Base-by-base conservation (phyloP, 2,797 vertebrate genomes). In the Emys orbicularis region DNA sequence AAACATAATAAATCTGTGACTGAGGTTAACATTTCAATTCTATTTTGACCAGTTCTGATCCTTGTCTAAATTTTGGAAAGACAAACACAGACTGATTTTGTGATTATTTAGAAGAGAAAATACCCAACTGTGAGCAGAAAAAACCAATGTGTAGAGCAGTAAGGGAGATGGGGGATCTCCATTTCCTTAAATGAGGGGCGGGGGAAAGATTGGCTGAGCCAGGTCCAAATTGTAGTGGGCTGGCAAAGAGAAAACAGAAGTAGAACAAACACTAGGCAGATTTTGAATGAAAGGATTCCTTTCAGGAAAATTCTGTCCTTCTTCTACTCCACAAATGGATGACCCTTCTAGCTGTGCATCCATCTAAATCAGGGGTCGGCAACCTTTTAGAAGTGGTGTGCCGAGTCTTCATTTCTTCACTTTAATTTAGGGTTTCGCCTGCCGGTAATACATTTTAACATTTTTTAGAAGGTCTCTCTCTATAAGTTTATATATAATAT, bases 1-100 rank as follows among this genome's bases (percentile, higher is more conserved):
- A 96, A 94, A 82, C 49, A 87, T 10, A 84, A 79, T 83, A 88
- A 87, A 87, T 94, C 29, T 82, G 5, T 85, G 81, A 37, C 23
- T 90, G 88, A 88, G 74, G 34, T 93, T 49, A 82, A 29, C 11
- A 1, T 91, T n/a, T 1, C 34, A 83, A 7, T 29, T 96, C 57
- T 86, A 2, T 21, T 93, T 90, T 90, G 54, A 91, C 29, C 47
- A 88, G 1, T 13, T 95, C 12, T 49, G 1, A 5, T 84, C 92
- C 86, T 92, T 81, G 12, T 29, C 16, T 29, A 34, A 83, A 31
- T 83, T 84, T 76, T 72, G 16, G 16, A 94, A 94, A 68, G 50
- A 27, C 8, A 57, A 72, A 61, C 13, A 61, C 4, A 29, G n/a
- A 49, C 10, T 65, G 12, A 53, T 92, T 16, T 31, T 44, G n/a